Evolutionary conservation across 1,140 invertebrate genomes (phyloP).

Genomic region (Bombus terrestris): DNA sequence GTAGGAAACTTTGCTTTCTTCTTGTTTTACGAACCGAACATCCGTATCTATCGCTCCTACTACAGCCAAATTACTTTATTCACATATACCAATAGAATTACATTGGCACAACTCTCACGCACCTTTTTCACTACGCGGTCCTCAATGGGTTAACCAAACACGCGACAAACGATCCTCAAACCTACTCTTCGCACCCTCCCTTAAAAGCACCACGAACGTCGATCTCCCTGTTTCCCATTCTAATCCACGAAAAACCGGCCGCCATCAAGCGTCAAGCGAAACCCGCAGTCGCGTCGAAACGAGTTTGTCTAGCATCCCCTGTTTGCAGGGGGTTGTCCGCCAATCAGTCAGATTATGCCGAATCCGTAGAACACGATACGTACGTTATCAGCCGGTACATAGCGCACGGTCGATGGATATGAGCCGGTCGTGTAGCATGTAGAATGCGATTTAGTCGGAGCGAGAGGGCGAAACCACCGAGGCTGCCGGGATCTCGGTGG

Average conservation of each 20-base stretch:
- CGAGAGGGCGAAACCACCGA: conserved; percentile 8
- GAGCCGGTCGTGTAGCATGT: conserved; percentile 23
- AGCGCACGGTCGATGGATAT: conserved; percentile 60
- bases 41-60: too few relatives aligned
- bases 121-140: not conserved
- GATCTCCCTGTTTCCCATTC: not conserved
- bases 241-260: conserved; percentile 1
- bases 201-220: not conserved
- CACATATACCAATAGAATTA: too few relatives aligned
- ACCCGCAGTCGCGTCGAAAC: conserved; percentile 17
- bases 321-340: conserved; percentile 17
- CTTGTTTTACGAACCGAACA: too few relatives aligned
- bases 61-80: too few relatives aligned
- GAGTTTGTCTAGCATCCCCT: conserved; percentile 9
- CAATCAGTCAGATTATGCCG: conserved; percentile 70
- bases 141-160: not conserved
- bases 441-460: conserved; percentile 9
- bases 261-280: not conserved
- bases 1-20: too few relatives aligned
- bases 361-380: conserved; percentile 59
- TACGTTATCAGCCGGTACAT: conserved; percentile 61
- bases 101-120: not conserved
- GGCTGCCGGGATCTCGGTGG: conserved; percentile 13
- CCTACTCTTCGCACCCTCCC: not conserved
- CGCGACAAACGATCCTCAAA: not conserved